These are phyloP conservation scores for Copidosoma floridanum DNA, from an alignment of 1,140 invertebrate species.

Conservation along the genomic window DNA sequence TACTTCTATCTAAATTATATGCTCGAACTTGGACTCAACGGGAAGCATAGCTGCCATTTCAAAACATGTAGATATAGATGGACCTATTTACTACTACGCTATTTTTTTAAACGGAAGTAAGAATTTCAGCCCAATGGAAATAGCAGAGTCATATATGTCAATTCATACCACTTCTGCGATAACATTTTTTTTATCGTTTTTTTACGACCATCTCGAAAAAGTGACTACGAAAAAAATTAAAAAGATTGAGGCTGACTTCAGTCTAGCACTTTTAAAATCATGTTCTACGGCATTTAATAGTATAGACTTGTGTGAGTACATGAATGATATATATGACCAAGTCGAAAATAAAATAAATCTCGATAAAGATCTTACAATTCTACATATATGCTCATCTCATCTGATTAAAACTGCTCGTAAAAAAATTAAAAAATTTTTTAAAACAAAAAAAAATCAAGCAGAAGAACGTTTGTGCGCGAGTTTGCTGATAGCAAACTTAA, in stretches of 20 bases:
- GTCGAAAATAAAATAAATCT: background rate
- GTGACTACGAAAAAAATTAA: background rate
- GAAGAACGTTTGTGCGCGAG: background rate
- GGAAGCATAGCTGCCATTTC: background rate
- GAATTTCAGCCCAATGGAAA: background rate
- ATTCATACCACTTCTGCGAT: background rate
- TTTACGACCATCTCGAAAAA: background rate
- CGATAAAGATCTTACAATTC: background rate
- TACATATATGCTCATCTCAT: background rate
- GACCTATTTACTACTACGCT: background rate
- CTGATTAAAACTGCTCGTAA: background rate
- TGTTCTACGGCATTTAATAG: background rate
- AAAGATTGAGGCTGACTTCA: background rate
- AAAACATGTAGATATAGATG: background rate
- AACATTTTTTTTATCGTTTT: background rate
- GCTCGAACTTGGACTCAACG: background rate
- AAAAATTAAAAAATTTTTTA: background rate
- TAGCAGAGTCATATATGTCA: background rate
- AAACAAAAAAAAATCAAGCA: background rate
- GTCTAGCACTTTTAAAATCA: background rate
- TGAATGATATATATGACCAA: background rate
- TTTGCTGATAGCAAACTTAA: background rate
- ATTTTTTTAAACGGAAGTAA: background rate
- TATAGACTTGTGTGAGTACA: background rate
- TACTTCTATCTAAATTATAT: background rate